Evolutionary conservation across 1,140 invertebrate species (phyloP).

Genomic region (Drosophila arawakana): DNA sequence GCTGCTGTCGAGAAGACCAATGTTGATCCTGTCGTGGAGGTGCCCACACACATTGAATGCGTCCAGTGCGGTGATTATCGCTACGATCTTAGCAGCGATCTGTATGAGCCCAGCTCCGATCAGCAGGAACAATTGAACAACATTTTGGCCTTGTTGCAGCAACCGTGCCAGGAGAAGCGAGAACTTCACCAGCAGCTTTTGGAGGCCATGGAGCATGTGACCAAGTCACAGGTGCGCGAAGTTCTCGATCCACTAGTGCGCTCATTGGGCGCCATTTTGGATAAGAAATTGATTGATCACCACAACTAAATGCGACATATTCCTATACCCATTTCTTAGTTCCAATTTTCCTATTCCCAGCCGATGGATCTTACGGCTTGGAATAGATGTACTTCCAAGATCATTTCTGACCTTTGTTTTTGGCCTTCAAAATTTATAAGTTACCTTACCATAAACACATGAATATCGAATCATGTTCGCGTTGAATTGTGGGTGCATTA

Average conservation of each 20-base stretch:
- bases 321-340: neutral
- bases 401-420: slow-evolving; percentile 19
- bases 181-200: slow-evolving; percentile 55
- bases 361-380: neutral
- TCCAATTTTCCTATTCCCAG: neutral
- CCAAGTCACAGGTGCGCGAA: slow-evolving; percentile 66
- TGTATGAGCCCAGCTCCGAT: neutral
- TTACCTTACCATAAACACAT: slow-evolving; percentile 1
- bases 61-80: slow-evolving; percentile 33
- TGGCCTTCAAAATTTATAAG: slow-evolving; percentile 20
- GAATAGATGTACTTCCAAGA: neutral
- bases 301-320: neutral
- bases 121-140: slow-evolving; percentile 19
- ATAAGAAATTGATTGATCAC: slow-evolving; percentile 38
- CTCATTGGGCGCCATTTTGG: slow-evolving; percentile 52
- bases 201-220: slow-evolving; percentile 65
- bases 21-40: slow-evolving; percentile 7
- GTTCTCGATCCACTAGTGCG: slow-evolving; percentile 69
- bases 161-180: slow-evolving; percentile 13
- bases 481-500: neutral
- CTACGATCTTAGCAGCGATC: slow-evolving; percentile 19
- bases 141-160: slow-evolving; percentile 17
- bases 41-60: slow-evolving; percentile 46
- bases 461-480: slow-evolving; percentile 1
- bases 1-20: neutral